These are phyloP conservation scores for Trachelus troglodyta DNA, from an alignment of 2,888 invertebrate genomes.

Conservation along the genomic window DNA sequence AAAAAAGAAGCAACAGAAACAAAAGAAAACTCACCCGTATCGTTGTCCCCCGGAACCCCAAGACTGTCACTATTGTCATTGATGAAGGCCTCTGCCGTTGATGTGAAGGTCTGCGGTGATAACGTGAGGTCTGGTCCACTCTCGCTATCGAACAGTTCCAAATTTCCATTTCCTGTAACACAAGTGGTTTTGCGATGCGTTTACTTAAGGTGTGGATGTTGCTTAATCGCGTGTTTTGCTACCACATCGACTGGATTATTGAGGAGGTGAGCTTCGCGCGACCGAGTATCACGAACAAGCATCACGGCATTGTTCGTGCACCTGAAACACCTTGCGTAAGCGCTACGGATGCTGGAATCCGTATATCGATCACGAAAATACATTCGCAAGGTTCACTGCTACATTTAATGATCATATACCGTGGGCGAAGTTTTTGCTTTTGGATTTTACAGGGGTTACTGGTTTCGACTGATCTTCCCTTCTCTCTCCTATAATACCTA, in stretches of 20 bases:
- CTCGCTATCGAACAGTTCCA: slow-evolving; percentile 73
- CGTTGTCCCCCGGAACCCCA: slow-evolving; percentile 72
- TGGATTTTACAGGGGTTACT: background rate
- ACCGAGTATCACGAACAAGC: too few species aligned
- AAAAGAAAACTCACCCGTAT: slow-evolving; percentile 68
- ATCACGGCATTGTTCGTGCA: background rate
- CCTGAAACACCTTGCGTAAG: background rate
- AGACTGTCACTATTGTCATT: slow-evolving; percentile 75
- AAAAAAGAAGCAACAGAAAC: slow-evolving; percentile 1
- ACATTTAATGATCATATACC: background rate
- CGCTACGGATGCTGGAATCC: background rate
- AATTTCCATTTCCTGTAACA: slow-evolving; percentile 63
- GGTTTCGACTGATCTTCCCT: background rate
- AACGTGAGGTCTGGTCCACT: slow-evolving; percentile 73
- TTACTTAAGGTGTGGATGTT: background rate
- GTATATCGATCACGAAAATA: background rate
- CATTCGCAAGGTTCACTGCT: background rate
- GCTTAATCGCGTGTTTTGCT: too few species aligned
- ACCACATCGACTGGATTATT: too few species aligned
- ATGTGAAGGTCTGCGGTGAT: slow-evolving; percentile 74
- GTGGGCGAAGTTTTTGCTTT: background rate
- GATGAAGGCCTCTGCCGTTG: slow-evolving; percentile 74
- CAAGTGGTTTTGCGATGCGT: slow-evolving; percentile 7
- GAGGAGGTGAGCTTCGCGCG: too few species aligned
- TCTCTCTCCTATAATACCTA: background rate